phyloP scores from a whole-genome alignment of 2,113 vertebrate genomes.

The Leptosomus discolor region DNA sequence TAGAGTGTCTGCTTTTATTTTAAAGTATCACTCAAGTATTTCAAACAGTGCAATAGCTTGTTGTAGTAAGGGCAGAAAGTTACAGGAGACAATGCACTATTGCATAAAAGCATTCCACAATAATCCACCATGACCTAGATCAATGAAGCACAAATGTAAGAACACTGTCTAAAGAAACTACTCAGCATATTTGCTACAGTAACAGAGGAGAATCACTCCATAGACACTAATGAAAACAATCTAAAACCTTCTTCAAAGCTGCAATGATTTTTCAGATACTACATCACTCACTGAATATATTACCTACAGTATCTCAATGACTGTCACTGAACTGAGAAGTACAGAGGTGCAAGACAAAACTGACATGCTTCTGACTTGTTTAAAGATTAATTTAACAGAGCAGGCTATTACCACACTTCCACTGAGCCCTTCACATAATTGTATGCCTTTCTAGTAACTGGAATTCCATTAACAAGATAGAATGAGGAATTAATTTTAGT shows the following conservation, averaged over 20 bases:
- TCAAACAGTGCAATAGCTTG: neutral
- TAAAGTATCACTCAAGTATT: neutral
- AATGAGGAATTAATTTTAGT: neutral
- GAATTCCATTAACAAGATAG: neutral
- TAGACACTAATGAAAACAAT: neutral
- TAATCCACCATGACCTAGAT: neutral
- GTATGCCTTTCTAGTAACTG: neutral
- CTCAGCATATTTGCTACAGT: neutral
- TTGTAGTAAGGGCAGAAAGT: neutral
- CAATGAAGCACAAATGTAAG: neutral
- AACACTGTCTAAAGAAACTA: neutral
- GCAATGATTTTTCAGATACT: neutral
- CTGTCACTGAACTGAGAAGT: neutral
- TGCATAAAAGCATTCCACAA: neutral
- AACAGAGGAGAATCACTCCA: neutral
- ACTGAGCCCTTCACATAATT: neutral
- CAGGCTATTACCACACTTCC: neutral
- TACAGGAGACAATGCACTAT: neutral
- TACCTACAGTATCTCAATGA: neutral
- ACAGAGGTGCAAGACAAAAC: neutral
- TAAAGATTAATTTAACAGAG: neutral
- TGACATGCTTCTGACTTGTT: neutral
- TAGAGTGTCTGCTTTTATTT: neutral
- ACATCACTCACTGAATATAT: neutral
- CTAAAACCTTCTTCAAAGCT: neutral